Evolutionary conservation across 2,888 invertebrate species (phyloP).

Genomic region (Caenorhabditis japonica): DNA sequence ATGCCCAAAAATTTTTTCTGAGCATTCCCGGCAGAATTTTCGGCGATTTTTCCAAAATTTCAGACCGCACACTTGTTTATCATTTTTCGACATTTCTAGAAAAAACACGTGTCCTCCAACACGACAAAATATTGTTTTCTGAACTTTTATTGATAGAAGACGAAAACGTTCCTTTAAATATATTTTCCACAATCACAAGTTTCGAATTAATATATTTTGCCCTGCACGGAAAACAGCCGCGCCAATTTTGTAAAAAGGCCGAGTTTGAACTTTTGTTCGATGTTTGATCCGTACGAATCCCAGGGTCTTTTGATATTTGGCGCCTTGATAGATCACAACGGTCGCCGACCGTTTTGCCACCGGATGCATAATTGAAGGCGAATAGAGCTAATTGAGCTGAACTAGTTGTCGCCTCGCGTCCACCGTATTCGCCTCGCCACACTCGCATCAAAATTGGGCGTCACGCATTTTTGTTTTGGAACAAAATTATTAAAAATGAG

Average conservation of each 20-base stretch:
- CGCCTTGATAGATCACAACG: conserved; percentile 21
- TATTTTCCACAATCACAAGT: too few relatives aligned
- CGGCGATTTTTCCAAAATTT: too few relatives aligned
- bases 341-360: conserved; percentile 26
- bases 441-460: too few relatives aligned
- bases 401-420: conserved; percentile 28
- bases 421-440: too few relatives aligned
- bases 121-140: not conserved
- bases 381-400: conserved; percentile 42
- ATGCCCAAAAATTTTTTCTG: too few relatives aligned
- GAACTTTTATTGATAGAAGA: not conserved
- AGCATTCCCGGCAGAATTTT: too few relatives aligned
- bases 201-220: too few relatives aligned
- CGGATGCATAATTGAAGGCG: conserved; percentile 16
- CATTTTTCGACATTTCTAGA: conserved; percentile 3
- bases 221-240: conserved; percentile 32
- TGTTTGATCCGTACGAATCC: conserved; percentile 30
- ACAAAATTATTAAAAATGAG: too few relatives aligned
- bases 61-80: conserved; percentile 14
- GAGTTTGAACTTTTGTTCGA: conserved; percentile 47
- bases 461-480: too few relatives aligned
- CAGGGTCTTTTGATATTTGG: not conserved
- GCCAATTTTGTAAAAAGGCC: not conserved
- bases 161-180: too few relatives aligned
- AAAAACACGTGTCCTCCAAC: too few relatives aligned